phyloP scores from a whole-genome alignment of 2,797 vertebrate genomes.

The Eulemur albifrons region DNA sequence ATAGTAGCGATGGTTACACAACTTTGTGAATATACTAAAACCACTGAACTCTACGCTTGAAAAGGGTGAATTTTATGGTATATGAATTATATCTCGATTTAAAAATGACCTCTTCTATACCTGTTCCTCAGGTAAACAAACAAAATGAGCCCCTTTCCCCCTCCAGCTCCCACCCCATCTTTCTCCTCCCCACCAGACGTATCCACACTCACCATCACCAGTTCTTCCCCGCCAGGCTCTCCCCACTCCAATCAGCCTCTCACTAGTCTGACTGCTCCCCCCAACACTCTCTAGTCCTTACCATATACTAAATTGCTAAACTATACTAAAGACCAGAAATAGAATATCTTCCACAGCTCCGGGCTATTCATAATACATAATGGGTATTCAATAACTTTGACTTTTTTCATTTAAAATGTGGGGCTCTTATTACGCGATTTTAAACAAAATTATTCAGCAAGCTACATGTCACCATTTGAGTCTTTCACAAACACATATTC shows the following conservation, averaged over 20 bases:
- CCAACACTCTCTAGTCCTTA: neutral
- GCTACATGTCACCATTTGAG: neutral
- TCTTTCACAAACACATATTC: slow-evolving; percentile 1
- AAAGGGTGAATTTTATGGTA: neutral
- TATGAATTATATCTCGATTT: neutral
- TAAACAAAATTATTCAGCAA: slow-evolving; percentile 38
- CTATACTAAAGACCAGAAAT: neutral
- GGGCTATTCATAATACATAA: neutral
- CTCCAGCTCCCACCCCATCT: neutral
- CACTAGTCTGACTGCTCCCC: neutral
- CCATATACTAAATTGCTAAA: neutral
- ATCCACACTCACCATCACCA: neutral
- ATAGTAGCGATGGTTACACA: neutral
- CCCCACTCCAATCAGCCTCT: neutral
- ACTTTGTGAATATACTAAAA: neutral
- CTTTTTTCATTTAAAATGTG: slow-evolving; percentile 29
- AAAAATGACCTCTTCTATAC: neutral
- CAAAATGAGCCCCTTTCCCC: neutral
- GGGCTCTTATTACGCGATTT: neutral
- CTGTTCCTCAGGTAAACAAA: neutral
- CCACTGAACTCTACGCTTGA: neutral
- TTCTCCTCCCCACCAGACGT: neutral
- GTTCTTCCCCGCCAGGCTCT: neutral
- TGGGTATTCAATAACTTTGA: neutral
- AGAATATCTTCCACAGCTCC: neutral